Conservation (phyloP, 2,113 vertebrate genomes). For the Dasyurus viverrinus region DNA sequence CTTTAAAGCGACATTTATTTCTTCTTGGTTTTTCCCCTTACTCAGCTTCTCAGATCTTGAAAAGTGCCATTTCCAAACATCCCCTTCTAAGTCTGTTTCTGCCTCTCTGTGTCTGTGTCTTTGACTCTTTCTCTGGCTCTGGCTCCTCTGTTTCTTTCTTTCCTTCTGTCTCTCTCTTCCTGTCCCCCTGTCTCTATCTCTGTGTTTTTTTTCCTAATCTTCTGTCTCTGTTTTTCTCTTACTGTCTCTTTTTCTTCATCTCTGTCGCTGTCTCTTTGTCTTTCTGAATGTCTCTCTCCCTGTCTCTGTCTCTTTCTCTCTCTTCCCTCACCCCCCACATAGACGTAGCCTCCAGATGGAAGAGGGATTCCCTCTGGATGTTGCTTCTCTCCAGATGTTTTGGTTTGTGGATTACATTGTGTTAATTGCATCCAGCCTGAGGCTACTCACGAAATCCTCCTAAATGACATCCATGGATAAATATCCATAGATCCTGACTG, state of each 20-base stretch:
- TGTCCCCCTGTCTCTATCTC: background rate
- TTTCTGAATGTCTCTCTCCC: background rate
- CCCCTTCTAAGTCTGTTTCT: background rate
- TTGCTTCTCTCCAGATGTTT: background rate
- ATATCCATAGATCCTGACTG: background rate
- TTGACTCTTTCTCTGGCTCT: too few relatives aligned
- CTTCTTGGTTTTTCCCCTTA: background rate
- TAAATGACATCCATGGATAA: background rate
- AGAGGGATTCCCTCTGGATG: background rate
- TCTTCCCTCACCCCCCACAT: background rate
- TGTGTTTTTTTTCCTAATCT: rapidly evolving
- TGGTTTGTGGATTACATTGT: background rate
- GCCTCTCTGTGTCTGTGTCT: too few relatives aligned
- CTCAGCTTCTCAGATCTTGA: background rate
- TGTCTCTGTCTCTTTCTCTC: background rate
- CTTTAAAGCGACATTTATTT: background rate
- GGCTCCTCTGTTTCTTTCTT: too few relatives aligned
- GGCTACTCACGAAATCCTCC: background rate
- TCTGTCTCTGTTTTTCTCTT: background rate
- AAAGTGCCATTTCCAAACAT: background rate
- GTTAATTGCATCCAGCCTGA: background rate
- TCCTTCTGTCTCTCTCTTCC: background rate
- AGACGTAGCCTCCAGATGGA: background rate
- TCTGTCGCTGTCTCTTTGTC: background rate
- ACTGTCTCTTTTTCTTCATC: background rate